Conservation (phyloP, 1,140 invertebrate species). For the Plodia interpunctella region DNA sequence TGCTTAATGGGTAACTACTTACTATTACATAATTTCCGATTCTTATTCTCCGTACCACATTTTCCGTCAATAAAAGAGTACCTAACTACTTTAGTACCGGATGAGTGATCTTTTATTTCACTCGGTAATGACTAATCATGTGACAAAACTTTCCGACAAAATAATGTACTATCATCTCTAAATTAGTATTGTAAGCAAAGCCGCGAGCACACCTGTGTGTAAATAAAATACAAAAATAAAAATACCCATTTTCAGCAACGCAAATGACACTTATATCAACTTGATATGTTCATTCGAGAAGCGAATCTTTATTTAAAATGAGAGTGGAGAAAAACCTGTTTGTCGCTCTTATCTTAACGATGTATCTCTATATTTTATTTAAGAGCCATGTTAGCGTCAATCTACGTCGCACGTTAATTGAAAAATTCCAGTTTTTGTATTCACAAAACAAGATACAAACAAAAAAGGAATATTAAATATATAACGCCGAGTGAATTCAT, state of each 20-base stretch:
- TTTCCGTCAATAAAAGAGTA: too few relatives aligned
- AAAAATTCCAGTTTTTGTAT: neutral
- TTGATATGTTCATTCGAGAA: neutral
- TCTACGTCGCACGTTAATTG: neutral
- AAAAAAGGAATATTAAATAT: neutral
- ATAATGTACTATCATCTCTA: too few relatives aligned
- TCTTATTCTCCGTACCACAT: too few relatives aligned
- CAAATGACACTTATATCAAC: neutral
- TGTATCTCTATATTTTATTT: constrained; percentile 3
- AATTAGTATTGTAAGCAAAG: too few relatives aligned
- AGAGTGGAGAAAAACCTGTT: neutral
- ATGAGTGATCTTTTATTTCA: too few relatives aligned
- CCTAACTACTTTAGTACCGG: too few relatives aligned
- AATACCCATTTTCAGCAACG: neutral
- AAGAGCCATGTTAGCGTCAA: neutral
- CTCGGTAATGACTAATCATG: too few relatives aligned
- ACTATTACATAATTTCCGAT: too few relatives aligned
- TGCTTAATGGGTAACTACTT: too few relatives aligned
- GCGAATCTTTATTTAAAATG: neutral
- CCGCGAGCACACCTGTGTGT: too few relatives aligned
- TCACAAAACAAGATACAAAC: neutral
- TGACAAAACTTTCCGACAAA: too few relatives aligned
- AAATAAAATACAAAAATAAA: neutral
- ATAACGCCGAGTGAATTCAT: neutral
- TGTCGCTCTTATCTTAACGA: neutral